These are phyloP conservation scores for Danio tinwini DNA, from an alignment of 2,797 vertebrate genomes.

Conservation along the genomic window DNA sequence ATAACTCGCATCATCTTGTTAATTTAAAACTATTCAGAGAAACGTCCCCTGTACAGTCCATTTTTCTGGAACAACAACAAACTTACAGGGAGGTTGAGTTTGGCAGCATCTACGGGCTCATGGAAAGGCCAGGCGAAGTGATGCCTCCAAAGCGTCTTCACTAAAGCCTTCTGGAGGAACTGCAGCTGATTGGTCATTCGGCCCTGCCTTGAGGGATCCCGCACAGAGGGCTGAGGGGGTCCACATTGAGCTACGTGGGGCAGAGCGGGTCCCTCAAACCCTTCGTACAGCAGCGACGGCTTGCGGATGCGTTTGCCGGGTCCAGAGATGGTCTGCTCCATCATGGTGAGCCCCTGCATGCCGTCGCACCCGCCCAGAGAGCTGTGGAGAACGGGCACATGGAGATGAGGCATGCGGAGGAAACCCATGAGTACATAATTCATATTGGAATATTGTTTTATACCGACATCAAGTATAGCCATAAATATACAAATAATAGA, in stretches of 20 bases:
- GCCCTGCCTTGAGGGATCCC: conserved; percentile 84
- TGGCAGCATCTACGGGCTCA: conserved; percentile 88
- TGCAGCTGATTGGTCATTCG: conserved; percentile 92
- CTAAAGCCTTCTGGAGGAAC: conserved; percentile 90
- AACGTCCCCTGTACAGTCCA: neutral
- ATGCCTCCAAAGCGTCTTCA: conserved; percentile 93
- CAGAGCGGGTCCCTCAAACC: conserved; percentile 91
- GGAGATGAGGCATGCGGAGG: neutral
- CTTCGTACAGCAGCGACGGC: conserved; percentile 93
- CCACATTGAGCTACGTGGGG: conserved; percentile 73
- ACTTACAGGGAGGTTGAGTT: conserved; percentile 89
- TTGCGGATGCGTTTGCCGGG: conserved; percentile 93
- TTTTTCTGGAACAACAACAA: neutral
- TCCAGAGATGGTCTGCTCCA: conserved; percentile 78
- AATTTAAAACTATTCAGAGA: neutral
- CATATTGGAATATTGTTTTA: neutral
- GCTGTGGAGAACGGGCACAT: conserved; percentile 65
- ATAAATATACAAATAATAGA: neutral
- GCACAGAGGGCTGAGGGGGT: conserved; percentile 80
- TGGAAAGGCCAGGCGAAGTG: conserved; percentile 97
- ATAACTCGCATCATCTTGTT: neutral
- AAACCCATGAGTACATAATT: neutral
- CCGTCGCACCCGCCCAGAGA: conserved; percentile 73
- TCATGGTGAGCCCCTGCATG: conserved; percentile 68
- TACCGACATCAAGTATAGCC: neutral